These are phyloP conservation scores for Punctoribates punctum DNA, from an alignment of 2,888 invertebrate genomes.

Conservation along the genomic window DNA sequence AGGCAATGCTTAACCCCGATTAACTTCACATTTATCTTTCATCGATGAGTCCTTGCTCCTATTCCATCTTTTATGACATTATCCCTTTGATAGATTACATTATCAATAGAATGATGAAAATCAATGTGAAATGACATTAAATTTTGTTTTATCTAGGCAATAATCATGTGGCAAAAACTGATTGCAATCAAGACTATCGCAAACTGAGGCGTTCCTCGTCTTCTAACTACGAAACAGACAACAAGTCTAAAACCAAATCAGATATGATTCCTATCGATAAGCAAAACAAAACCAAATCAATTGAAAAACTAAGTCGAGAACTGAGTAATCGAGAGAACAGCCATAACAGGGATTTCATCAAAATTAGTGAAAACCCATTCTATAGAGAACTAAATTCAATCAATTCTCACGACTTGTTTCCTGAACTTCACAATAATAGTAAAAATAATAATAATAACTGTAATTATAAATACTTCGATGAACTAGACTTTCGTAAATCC, in stretches of 20 bases:
- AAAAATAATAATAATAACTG: neutral
- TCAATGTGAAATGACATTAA: too few species aligned
- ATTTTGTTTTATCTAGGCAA: too few species aligned
- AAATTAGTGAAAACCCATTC: slow-evolving; percentile 13
- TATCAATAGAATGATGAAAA: too few species aligned
- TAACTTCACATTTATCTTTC: too few species aligned
- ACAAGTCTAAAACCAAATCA: slow-evolving; percentile 7
- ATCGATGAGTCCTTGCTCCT: too few species aligned
- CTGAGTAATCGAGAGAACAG: slow-evolving; percentile 4
- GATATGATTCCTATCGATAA: slow-evolving; percentile 18
- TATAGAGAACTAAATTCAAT: slow-evolving; percentile 18
- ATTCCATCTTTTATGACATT: too few species aligned
- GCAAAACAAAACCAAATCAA: slow-evolving; percentile 6
- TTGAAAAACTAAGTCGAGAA: slow-evolving; percentile 7
- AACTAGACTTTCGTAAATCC: slow-evolving; percentile 17
- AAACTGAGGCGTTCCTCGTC: slow-evolving; percentile 22
- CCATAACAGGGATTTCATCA: slow-evolving; percentile 2
- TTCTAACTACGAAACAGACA: slow-evolving; percentile 20
- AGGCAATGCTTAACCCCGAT: too few species aligned
- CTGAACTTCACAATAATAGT: slow-evolving; percentile 11
- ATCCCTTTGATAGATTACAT: too few species aligned
- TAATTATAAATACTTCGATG: slow-evolving; percentile 28
- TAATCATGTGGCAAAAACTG: neutral
- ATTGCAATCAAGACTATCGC: slow-evolving; percentile 13
- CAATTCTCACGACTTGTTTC: slow-evolving; percentile 31